Percentiles rank a stretch among this genome's conserved stretches.
phyloP scores from a whole-genome alignment of 2,113 vertebrate genomes.

The Paradoxurus hermaphroditus region DNA sequence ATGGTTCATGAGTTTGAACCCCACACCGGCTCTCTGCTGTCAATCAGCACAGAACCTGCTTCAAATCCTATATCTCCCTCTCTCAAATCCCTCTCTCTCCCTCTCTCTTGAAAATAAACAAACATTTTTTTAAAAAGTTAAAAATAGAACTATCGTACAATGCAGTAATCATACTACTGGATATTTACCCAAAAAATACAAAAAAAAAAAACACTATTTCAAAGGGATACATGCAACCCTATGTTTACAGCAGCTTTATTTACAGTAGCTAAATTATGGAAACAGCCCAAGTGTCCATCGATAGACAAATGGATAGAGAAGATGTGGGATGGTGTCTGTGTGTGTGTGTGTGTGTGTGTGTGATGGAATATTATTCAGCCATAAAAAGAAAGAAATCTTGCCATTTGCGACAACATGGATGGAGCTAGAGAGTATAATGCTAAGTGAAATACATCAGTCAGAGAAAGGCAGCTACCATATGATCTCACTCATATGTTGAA shows the following conservation, averaged over 20 bases:
- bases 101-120: no score
- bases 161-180: neutral
- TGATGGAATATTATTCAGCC: neutral
- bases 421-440: neutral
- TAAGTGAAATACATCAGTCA: neutral
- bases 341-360: neutral
- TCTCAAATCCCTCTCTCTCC: no score
- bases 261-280: neutral
- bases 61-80: no score
- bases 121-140: neutral
- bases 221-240: neutral
- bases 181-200: neutral
- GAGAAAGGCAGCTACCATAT: neutral
- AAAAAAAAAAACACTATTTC: neutral
- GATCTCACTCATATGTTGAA: neutral
- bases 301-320: neutral
- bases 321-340: neutral
- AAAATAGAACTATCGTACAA: neutral
- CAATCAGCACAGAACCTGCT: no score
- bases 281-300: neutral
- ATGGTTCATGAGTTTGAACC: no score
- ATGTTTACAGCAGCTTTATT: neutral
- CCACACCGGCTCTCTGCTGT: no score
- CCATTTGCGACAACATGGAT: neutral
- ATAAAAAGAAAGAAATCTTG: neutral